These are phyloP conservation scores for Graphium colonna DNA, from an alignment of 2,888 invertebrate genomes.

Conservation along the genomic window DNA sequence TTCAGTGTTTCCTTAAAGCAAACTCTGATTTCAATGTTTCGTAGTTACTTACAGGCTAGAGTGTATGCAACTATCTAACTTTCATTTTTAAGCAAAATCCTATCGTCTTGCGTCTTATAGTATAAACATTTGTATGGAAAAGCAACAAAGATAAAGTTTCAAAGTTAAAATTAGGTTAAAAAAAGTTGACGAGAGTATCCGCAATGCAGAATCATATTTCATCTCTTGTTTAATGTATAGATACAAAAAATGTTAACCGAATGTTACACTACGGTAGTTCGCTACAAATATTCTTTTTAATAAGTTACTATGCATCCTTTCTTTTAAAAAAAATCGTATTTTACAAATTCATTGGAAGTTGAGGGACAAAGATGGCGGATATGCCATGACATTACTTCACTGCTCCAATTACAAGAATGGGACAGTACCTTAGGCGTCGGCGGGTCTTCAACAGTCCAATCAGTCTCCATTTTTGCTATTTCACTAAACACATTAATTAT, in stretches of 20 bases:
- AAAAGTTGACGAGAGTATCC: slow-evolving; percentile 27
- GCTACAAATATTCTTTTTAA: not conserved
- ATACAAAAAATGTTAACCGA: not conserved
- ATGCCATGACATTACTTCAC: slow-evolving; percentile 61
- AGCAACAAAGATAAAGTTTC: slow-evolving; percentile 18
- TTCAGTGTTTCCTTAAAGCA: not conserved
- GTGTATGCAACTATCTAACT: not conserved
- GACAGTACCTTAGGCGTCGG: slow-evolving; percentile 67
- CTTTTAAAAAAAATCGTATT: slow-evolving; percentile 41
- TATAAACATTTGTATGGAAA: not conserved
- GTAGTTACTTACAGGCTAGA: slow-evolving; percentile 3
- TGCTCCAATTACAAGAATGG: slow-evolving; percentile 59
- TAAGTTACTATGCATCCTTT: slow-evolving; percentile 7
- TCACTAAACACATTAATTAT: slow-evolving; percentile 75
- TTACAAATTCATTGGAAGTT: slow-evolving; percentile 39
- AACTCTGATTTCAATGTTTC: slow-evolving; percentile 2
- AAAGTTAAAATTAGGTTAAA: slow-evolving; percentile 31
- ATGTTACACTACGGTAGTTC: not conserved
- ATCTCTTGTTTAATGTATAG: not conserved
- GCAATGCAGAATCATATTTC: slow-evolving; percentile 30
- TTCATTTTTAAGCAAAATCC: not conserved
- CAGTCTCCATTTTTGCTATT: slow-evolving; percentile 95
- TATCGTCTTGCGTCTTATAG: not conserved
- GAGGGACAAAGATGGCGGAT: slow-evolving; percentile 73
- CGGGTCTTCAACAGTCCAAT: slow-evolving; percentile 91